Conservation (phyloP, 2,888 invertebrate genomes). For the Drosophila rellima region DNA sequence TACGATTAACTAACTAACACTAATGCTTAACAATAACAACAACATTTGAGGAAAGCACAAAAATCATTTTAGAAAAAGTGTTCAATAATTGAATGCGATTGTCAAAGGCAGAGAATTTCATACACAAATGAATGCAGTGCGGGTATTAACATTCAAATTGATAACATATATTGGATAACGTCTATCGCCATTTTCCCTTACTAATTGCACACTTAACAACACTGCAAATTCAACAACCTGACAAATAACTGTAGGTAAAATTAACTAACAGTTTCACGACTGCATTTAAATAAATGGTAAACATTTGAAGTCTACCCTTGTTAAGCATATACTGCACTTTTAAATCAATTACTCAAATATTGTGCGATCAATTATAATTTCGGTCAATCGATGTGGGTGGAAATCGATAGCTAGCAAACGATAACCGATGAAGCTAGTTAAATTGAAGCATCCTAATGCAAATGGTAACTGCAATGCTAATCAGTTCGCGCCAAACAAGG, state of each 20-base stretch:
- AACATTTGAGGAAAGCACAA: slow-evolving; percentile 14
- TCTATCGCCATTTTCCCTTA: neutral
- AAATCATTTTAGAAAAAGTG: slow-evolving; percentile 18
- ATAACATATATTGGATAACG: neutral
- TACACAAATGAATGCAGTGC: neutral
- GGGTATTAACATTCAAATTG: neutral
- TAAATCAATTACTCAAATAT: neutral
- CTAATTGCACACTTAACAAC: neutral
- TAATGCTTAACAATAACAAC: slow-evolving; percentile 49
- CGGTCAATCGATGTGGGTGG: neutral
- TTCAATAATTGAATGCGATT: slow-evolving; percentile 3
- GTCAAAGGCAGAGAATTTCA: neutral
- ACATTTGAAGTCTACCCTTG: neutral
- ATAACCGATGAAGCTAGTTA: neutral
- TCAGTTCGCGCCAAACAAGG: slow-evolving; percentile 5
- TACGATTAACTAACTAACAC: slow-evolving; percentile 56
- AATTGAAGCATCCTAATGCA: neutral
- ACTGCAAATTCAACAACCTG: neutral
- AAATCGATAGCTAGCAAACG: too few species aligned
- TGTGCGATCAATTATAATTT: neutral
- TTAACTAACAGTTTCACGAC: neutral
- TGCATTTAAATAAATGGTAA: neutral
- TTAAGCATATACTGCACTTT: neutral
- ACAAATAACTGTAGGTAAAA: neutral
- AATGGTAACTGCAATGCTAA: slow-evolving; percentile 11